phyloP scores from a whole-genome alignment of 2,888 invertebrate genomes.

The Macrophya annulata region DNA sequence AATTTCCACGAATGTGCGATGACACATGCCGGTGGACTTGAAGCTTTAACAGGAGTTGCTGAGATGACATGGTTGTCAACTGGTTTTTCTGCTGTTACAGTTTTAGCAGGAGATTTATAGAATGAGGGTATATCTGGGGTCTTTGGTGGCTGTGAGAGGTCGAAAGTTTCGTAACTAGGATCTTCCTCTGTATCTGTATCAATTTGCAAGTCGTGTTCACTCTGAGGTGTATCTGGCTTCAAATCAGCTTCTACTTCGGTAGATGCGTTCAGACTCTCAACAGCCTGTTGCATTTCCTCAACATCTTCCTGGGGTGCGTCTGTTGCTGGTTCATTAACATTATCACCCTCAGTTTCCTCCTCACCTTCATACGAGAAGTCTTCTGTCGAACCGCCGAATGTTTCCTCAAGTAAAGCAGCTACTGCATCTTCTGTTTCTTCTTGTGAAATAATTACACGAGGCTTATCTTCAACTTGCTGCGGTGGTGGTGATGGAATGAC shows the following conservation, averaged over 20 bases:
- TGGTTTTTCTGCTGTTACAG: constrained; percentile 66
- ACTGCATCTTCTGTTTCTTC: constrained; percentile 97
- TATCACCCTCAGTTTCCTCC: constrained; percentile 75
- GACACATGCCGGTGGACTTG: constrained; percentile 80
- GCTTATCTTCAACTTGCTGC: constrained; percentile 87
- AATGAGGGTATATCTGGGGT: constrained; percentile 82
- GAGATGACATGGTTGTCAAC: constrained; percentile 65
- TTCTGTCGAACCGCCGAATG: constrained; percentile 86
- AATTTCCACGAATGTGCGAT: constrained; percentile 83
- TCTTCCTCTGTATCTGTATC: constrained; percentile 93
- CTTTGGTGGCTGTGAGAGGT: constrained; percentile 81
- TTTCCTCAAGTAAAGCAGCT: constrained; percentile 92
- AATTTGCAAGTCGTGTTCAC: constrained; percentile 91
- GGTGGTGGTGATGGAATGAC: constrained; percentile 80
- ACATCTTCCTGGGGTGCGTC: constrained; percentile 87
- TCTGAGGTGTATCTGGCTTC: constrained; percentile 92
- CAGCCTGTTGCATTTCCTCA: constrained; percentile 92
- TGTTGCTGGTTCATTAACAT: constrained; percentile 79
- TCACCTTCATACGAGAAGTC: constrained; percentile 78
- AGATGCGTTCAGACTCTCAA: constrained; percentile 88
- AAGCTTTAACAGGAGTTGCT: constrained; percentile 62
- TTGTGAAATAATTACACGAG: constrained; percentile 92
- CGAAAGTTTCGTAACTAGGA: constrained; percentile 80
- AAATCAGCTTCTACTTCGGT: constrained; percentile 81
- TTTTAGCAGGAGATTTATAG: constrained; percentile 79